Evolutionary conservation across 2,113 vertebrate species (phyloP), one percentile per base, ranked within the genome.

Genomic region (Danio rerio): DNA sequence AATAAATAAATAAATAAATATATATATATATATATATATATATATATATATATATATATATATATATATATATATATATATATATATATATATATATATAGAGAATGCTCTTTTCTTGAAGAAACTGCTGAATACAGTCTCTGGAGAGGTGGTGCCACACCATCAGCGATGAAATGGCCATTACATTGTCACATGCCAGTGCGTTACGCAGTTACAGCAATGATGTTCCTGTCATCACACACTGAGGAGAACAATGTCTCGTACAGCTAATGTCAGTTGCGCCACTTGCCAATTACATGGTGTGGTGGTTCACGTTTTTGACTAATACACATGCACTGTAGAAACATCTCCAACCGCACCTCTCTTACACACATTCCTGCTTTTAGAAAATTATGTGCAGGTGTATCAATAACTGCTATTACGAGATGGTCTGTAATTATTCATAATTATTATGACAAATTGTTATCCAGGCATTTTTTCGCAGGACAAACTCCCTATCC

Each of bases 361-460:
- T 49, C 53, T 55, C 18, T 75, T 43, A 78, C 49, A 78, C 31
- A 31, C 31, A 31, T 31, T 31, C 53, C 20, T 18, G 11, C 20
- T 76, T 81, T 81, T 42, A 10, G 18, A 71, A 40, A 50, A 71
- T 50, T 20, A 12, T 40, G 59, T 15, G 49, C 77, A 81, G 71
- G 70, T 84, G 50, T 66, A 72, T 66, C 9, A 43, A 43, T 78
- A 58, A 63, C 42, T 71, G 80, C 11, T 31, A 66, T 62, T 70
- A 52, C 42, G 70, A 71, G 16, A 52, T 10, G 8, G 21, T 50
- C 40, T 66, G 55, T 56, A 85, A 81, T 77, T 81, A 66, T 58
- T 81, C 74, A 10, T 78, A 81, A 81, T 81, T 78, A 53, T 69
- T 81, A 56, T 42, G 69, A 56, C 45, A 71, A 70, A 74, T n/a